Base-by-base conservation (phyloP, 2,888 invertebrate genomes). In the Ophioninae sp. region DNA sequence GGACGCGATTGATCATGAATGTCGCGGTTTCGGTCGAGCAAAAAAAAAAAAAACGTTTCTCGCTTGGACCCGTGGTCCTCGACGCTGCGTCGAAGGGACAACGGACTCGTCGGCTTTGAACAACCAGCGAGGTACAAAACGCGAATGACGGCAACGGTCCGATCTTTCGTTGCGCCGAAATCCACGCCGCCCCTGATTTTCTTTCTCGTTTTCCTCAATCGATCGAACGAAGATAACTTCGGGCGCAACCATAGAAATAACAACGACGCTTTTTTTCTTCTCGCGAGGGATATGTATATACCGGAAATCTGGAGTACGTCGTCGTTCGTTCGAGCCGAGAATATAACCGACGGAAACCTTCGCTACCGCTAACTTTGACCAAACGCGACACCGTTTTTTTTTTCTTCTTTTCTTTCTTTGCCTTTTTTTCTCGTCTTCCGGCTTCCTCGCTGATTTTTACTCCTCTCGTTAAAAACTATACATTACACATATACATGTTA, bases 401-500 rank as follows among this genome's bases (percentile, higher is more conserved):
- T 65, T 81, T 61, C 80, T 37, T 41, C 69, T 77, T 77, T 83
- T 68, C 61, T 67, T 59, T 44, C 70, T 78, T 77, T 83, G 67
- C 61, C 62, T 50, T 44, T 77, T 77, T 64, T 30, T 59, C 50
- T 69, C 67, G 68, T 79, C 20, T 67, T 67, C 74, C 79, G 72
- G 50, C 62, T 37, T 23, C 59, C 62, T n/a, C 76, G 65, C 10
- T 70, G n/a, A 37, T 41, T 59, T 65, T 64, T 41, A 10, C 8
- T 17, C 76, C 67, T 81, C 78, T 64, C 68, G 62, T 77, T 67
- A 84, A 77, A 85, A 85, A 87, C 86, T 87, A 86, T 86, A 85
- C 85, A 83, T 85, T 74, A 78, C 77, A 82, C 76, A 84, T 86
- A 86, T 85, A 86, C 85, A 87, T 86, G 85, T 84, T 77, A 79